Percentiles rank a stretch among this genome's conserved stretches.
Evolutionary conservation across 2,888 invertebrate species (phyloP).

Genomic region (Azorinus chamasolen): DNA sequence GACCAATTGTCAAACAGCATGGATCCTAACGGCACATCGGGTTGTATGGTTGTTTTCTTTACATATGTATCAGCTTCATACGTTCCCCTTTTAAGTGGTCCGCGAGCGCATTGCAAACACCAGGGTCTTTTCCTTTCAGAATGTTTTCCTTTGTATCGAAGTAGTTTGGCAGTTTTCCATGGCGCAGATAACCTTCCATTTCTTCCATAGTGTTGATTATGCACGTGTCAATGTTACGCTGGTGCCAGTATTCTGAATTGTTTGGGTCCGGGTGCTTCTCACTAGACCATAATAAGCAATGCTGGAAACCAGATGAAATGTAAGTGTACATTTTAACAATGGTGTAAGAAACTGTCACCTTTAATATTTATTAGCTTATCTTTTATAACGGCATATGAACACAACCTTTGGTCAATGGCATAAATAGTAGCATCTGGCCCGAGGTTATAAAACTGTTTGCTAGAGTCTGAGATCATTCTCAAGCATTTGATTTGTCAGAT

Average conservation of each 20-base stretch:
- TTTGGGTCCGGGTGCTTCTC: conserved; percentile 15
- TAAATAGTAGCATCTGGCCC: no score
- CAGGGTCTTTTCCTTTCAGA: conserved; percentile 32
- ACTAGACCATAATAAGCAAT: conserved; percentile 28
- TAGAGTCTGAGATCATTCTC: no score
- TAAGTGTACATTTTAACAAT: no score
- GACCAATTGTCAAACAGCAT: no score
- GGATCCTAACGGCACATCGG: no score
- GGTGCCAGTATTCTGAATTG: conserved; percentile 41
- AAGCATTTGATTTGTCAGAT: no score
- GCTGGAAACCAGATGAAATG: conserved; percentile 28
- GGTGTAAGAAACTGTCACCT: no score
- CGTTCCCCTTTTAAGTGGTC: conserved; percentile 6
- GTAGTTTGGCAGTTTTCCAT: conserved; percentile 37
- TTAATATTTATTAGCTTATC: no score
- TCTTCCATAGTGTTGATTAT: conserved; percentile 25
- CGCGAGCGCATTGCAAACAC: conserved; percentile 15
- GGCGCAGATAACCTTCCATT: conserved; percentile 9
- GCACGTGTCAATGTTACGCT: conserved; percentile 24
- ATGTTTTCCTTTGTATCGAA: conserved; percentile 38
- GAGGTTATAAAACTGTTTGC: no score
- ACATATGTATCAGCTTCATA: conserved; percentile 15
- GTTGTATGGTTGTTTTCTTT: not conserved
- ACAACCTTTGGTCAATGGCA: no score
- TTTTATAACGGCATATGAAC: no score